Base-by-base conservation (phyloP, 2,113 vertebrate species). In the Ursus arctos region DNA sequence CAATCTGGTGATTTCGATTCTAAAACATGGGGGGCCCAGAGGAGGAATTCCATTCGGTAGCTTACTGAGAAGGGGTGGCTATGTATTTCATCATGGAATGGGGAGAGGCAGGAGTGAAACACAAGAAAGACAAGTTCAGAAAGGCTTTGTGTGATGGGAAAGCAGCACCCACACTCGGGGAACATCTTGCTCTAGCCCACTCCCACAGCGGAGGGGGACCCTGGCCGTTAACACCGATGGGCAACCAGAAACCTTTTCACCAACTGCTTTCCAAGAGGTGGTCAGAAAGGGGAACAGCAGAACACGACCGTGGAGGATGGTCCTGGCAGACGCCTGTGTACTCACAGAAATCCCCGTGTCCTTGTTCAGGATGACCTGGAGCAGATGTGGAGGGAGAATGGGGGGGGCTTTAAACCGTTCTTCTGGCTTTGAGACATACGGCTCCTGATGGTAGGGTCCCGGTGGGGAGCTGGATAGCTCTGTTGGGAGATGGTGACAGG, bases 311-410 rank as follows among this genome's bases (percentile, higher is more conserved):
- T 0, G 4, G 40, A 55, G 40, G 74, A 7, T 0, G 26, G 43
- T 12, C 19, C 0, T 8, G 74, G 26, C 13, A 4, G 57, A 36
- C 0, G 40, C 33, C 65, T 6, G 4, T 6, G 22, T 72, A 99
- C 99, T 99, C 99, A 99, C 99, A 36, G 99, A 99, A 96, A 99
- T 98, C 4, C 99, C 99, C 0, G 99, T 99, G 99, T 99, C 99
- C 99, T 99, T 99, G 97, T 99, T 99, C 88, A 99, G 99, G 98
- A 99, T 99, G 98, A 99, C 99, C 98, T 99, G 99, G 85, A 99
- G 98, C 94, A 99, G 99, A 96, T 99, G 99, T 0, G 99, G 99
- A 0, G 99, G 99, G 9, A 99, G 99, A 79, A 99, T 99, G 16
- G 99, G 99, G 0, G 99, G 99, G 0, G 99, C 98, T 74, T 99